A percentile compares a stretch with the other conserved stretches of the same genome.
Evolutionary conservation across 2,888 invertebrate species (phyloP).

Genomic region (Drosophila affinis): DNA sequence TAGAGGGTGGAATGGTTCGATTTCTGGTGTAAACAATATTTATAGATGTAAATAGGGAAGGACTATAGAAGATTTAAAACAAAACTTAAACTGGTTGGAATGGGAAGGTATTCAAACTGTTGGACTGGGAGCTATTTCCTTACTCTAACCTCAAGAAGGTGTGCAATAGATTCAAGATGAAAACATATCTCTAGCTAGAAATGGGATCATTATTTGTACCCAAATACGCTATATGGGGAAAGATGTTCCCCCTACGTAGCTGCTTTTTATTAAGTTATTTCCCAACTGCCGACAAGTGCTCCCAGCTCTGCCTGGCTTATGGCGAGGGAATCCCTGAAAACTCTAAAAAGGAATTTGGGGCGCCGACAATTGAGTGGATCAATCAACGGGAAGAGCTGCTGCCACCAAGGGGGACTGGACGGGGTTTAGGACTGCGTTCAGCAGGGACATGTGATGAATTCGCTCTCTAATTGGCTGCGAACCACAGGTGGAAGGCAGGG

Average conservation of each 20-base stretch:
- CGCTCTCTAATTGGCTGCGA: conserved; percentile 36
- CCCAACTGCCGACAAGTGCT: background rate
- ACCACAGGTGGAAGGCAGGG: background rate
- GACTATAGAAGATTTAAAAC: no score
- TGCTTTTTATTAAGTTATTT: background rate
- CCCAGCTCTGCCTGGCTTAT: background rate
- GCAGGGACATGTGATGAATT: conserved; percentile 59
- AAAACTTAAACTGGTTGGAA: no score
- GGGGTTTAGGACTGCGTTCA: conserved; percentile 18
- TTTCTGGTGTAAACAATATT: background rate
- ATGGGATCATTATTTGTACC: no score
- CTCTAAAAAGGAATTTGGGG: background rate
- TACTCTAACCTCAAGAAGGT: no score
- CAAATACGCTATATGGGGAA: no score
- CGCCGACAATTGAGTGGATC: conserved; percentile 29
- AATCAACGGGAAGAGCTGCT: conserved; percentile 26
- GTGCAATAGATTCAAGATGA: no score
- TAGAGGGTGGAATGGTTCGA: background rate
- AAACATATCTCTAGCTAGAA: no score
- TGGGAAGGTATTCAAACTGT: no score
- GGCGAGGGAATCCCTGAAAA: background rate
- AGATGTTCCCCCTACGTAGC: no score
- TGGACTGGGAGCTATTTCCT: no score
- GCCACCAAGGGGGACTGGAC: background rate
- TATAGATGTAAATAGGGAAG: background rate